These are phyloP conservation scores for Frieseomelitta varia DNA, from an alignment of 1,140 invertebrate genomes.

Conservation along the genomic window DNA sequence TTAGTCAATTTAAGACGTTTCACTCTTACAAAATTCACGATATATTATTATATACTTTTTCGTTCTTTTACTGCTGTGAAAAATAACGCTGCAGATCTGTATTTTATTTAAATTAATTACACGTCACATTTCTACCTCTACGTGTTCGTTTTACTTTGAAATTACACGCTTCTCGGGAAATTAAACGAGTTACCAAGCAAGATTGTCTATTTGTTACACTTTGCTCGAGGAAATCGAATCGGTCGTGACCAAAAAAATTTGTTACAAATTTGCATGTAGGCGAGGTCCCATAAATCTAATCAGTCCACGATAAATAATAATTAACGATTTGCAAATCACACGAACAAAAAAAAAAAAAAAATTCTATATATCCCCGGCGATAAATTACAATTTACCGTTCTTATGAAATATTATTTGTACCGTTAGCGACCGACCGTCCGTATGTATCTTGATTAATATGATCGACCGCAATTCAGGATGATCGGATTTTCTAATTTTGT, in stretches of 20 bases:
- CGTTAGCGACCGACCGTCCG: conserved; percentile 9
- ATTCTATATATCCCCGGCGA: conserved; percentile 11
- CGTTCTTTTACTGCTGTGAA: neutral
- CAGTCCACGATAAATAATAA: conserved; percentile 36
- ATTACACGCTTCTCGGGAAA: neutral
- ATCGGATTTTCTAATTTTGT: neutral
- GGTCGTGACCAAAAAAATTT: neutral
- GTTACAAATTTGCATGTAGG: conserved; percentile 22
- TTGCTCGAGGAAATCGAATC: conserved; percentile 17
- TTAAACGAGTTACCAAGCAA: neutral
- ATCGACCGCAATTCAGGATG: neutral
- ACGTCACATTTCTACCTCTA: neutral
- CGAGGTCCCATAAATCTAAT: conserved; percentile 11
- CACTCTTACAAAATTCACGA: too few relatives aligned
- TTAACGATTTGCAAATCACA: conserved; percentile 28
- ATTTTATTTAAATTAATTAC: neutral
- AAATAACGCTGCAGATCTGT: neutral
- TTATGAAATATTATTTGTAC: conserved; percentile 42
- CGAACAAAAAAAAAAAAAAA: conserved; percentile 45
- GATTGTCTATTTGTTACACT: neutral
- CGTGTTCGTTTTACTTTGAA: neutral
- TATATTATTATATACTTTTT: too few relatives aligned
- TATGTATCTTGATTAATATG: neutral
- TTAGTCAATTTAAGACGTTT: too few relatives aligned
- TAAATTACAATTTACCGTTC: conserved; percentile 45